These are phyloP conservation scores for Pangasius mekongensis DNA, from an alignment of 2,797 vertebrate genomes.

Conservation along the genomic window DNA sequence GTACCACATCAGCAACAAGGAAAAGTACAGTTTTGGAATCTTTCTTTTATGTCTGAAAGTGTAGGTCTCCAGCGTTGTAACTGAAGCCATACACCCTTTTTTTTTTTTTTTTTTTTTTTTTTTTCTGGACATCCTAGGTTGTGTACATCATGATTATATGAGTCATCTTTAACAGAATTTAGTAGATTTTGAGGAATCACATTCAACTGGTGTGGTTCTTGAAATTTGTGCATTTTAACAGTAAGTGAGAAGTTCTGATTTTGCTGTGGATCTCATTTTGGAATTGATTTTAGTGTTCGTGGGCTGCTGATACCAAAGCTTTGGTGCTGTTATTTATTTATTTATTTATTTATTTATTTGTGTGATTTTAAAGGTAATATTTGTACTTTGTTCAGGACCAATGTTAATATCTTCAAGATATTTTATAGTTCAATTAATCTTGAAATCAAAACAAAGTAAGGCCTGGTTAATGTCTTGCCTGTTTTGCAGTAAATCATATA, in stretches of 20 bases:
- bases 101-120: background rate
- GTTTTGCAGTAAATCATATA: too few species aligned
- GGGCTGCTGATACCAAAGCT: background rate
- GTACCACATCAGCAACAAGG: background rate
- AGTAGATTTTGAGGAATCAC: background rate
- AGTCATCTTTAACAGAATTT: background rate
- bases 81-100: background rate
- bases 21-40: background rate
- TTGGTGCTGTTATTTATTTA: too few species aligned
- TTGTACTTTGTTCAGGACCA: too few species aligned
- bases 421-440: too few species aligned
- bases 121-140: background rate
- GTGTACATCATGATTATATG: background rate
- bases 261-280: background rate
- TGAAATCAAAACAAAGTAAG: too few species aligned
- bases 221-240: background rate
- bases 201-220: background rate
- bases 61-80: background rate
- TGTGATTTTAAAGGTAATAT: too few species aligned
- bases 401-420: too few species aligned
- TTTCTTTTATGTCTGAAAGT: background rate
- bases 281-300: background rate
- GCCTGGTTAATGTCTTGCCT: too few species aligned
- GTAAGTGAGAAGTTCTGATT: background rate
- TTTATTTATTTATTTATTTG: too few species aligned